Conservation (phyloP, 2,113 vertebrate species). For the Paedocypris sp. region DNA sequence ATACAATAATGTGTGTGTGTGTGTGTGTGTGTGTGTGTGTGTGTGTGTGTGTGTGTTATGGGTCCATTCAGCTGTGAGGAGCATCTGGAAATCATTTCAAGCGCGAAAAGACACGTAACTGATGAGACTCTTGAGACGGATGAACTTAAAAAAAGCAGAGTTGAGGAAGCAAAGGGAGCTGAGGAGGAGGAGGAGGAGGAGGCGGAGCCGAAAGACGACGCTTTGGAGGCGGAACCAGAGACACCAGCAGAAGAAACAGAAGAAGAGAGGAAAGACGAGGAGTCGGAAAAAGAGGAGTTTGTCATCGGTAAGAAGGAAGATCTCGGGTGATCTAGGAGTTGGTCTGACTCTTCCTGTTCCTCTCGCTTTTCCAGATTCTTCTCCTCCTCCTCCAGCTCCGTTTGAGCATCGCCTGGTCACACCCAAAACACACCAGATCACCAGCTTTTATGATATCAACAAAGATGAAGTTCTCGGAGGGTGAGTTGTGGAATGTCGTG, state of each 20-base stretch:
- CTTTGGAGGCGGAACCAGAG: not conserved
- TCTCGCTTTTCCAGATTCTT: conserved; percentile 53
- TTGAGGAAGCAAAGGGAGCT: conserved; percentile 36
- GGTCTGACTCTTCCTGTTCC: not conserved
- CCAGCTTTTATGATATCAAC: conserved; percentile 74
- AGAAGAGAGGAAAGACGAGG: conserved; percentile 16
- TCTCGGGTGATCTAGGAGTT: not conserved
- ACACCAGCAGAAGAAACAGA: conserved; percentile 12
- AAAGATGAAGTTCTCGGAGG: conserved; percentile 80
- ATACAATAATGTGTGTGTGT: no score
- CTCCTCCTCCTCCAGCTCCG: conserved; percentile 70
- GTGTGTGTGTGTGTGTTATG: no score
- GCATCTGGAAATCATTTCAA: conserved; percentile 34
- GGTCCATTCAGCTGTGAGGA: conserved; percentile 44
- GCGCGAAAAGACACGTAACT: conserved; percentile 51
- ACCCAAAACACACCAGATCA: conserved; percentile 71
- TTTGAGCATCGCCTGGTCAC: conserved; percentile 86
- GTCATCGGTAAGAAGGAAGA: conserved; percentile 47
- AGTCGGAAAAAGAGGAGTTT: conserved; percentile 38
- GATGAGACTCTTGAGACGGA: conserved; percentile 54
- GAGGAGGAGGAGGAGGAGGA: conserved; percentile 13
- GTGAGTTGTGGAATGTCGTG: conserved; percentile 56
- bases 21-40: no score
- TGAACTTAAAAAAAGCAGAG: conserved; percentile 60
- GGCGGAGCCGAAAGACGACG: not conserved